Evolutionary conservation across 1,140 invertebrate genomes (phyloP).

Genomic region (Aphelenchoides fujianensis): DNA sequence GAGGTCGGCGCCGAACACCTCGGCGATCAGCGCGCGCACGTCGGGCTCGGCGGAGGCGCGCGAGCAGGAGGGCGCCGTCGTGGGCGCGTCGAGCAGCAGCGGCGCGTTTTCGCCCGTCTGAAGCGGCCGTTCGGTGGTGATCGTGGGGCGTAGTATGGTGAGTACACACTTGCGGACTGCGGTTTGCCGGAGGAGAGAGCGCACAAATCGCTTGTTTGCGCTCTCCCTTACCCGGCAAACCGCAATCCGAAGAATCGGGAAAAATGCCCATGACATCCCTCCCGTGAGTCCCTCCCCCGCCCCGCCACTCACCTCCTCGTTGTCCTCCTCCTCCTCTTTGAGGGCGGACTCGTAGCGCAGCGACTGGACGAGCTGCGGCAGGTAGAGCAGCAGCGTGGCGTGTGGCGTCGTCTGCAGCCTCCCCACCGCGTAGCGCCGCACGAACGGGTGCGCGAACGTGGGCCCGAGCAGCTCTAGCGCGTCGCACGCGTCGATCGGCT

Average conservation of each 20-base stretch:
- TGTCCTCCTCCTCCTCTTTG: too few relatives aligned
- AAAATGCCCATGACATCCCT: too few relatives aligned
- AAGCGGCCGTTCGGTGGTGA: too few relatives aligned
- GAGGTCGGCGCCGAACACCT: slow-evolving; percentile 57
- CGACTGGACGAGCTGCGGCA: slow-evolving; percentile 94
- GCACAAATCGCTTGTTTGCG: too few relatives aligned
- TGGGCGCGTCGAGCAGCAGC: neutral
- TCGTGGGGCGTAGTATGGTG: too few relatives aligned
- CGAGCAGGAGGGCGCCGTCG: neutral
- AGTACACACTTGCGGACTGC: too few relatives aligned
- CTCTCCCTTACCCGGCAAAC: too few relatives aligned
- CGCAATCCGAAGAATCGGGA: too few relatives aligned
- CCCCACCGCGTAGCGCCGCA: slow-evolving; percentile 87
- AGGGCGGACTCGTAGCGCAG: slow-evolving; percentile 85
- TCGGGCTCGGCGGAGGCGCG: neutral
- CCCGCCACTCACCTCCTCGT: too few relatives aligned
- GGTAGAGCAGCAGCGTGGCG: slow-evolving; percentile 82
- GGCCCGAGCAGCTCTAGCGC: slow-evolving; percentile 87
- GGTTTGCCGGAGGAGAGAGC: too few relatives aligned
- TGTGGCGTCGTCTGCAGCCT: slow-evolving; percentile 67
- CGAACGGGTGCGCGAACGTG: slow-evolving; percentile 81
- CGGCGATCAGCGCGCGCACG: slow-evolving; percentile 1
- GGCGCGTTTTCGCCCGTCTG: neutral
- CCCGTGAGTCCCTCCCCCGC: too few relatives aligned
- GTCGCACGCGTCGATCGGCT: slow-evolving; percentile 93